Percentiles rank a stretch among this genome's conserved stretches.
Conservation (phyloP, 2,888 invertebrate genomes). For the Heteromurus nitidus region DNA sequence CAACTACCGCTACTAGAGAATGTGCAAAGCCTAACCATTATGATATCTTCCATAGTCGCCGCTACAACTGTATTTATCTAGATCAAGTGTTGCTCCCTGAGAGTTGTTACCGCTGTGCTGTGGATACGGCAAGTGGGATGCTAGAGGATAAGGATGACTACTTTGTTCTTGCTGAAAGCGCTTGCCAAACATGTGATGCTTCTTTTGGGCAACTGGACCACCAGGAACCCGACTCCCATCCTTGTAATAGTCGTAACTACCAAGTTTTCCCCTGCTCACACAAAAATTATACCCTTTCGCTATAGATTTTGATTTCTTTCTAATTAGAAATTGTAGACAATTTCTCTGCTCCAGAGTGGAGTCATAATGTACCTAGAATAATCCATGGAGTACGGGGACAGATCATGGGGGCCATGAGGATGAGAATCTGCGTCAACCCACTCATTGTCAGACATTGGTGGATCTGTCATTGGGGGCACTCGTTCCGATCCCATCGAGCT, state of each 20-base stretch:
- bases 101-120: constrained; percentile 69
- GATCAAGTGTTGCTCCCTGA: constrained; percentile 75
- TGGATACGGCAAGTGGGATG: constrained; percentile 64
- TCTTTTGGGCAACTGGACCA: constrained; percentile 87
- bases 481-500: constrained; percentile 95
- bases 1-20: not conserved
- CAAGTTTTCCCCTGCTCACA: constrained; percentile 72
- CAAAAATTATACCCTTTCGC: too few relatives aligned
- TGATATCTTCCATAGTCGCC: constrained; percentile 79
- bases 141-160: constrained; percentile 68
- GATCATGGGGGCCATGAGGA: constrained; percentile 80
- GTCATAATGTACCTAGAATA: constrained; percentile 78
- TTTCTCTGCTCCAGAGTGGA: not conserved
- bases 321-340: too few relatives aligned
- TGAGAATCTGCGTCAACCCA: constrained; percentile 93
- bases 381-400: constrained; percentile 82
- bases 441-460: constrained; percentile 90
- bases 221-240: constrained; percentile 75
- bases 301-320: too few relatives aligned
- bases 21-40: constrained; percentile 72
- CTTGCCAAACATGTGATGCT: constrained; percentile 94
- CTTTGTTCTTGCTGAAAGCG: constrained; percentile 84
- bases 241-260: constrained; percentile 73
- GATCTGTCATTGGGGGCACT: constrained; percentile 78
- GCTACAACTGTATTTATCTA: constrained; percentile 82